Percentiles rank a stretch among this genome's conserved stretches.
Conservation (phyloP, 2,113 vertebrate species). For the Actenoides lindsayi region DNA sequence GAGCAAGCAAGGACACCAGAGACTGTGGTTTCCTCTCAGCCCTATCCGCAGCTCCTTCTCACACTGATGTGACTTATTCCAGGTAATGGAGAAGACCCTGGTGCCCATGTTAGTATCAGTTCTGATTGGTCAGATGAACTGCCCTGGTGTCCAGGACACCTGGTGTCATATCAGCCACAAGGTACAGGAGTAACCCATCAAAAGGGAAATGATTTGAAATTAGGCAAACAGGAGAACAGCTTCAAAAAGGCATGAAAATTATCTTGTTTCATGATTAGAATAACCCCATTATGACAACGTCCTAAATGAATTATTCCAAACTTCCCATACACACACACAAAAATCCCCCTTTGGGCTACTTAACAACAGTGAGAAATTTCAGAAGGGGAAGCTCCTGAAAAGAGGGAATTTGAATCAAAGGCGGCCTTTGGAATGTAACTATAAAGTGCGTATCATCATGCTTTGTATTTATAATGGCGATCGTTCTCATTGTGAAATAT, state of each 20-base stretch:
- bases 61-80: neutral
- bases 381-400: conserved; percentile 11
- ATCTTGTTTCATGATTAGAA: conserved; percentile 39
- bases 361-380: neutral
- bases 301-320: conserved; percentile 15
- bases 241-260: conserved; percentile 23
- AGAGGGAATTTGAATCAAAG: conserved; percentile 23
- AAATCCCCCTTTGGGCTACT: conserved; percentile 19
- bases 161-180: neutral
- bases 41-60: neutral
- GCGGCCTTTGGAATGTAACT: neutral
- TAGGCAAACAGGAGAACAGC: neutral
- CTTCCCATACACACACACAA: neutral
- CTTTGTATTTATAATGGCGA: conserved; percentile 2
- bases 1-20: rapidly evolving
- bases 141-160: neutral
- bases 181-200: neutral
- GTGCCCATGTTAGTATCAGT: neutral
- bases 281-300: conserved; percentile 46
- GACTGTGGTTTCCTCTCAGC: neutral
- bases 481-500: neutral
- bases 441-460: neutral
- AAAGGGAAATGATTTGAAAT: neutral
- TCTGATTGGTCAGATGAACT: rapidly evolving
- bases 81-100: neutral